phyloP scores from a whole-genome alignment of 2,888 invertebrate species.

The Halocaridina rubra region DNA sequence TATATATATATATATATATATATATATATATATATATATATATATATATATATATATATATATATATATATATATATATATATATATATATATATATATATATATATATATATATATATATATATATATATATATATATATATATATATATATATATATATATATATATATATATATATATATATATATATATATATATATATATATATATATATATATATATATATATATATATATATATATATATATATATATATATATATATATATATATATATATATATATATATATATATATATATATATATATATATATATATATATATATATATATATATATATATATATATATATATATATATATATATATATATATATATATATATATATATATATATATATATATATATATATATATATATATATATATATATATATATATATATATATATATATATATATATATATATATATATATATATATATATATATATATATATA shows the following conservation, averaged over 20 bases:
- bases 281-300: neutral
- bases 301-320: neutral
- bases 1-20: too few relatives aligned
- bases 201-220: neutral
- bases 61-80: too few relatives aligned
- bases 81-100: too few relatives aligned
- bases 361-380: constrained; percentile 10
- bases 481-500: neutral
- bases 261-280: neutral
- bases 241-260: neutral
- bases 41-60: too few relatives aligned
- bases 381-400: constrained; percentile 15
- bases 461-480: neutral
- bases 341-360: constrained; percentile 17
- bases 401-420: constrained; percentile 17
- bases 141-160: neutral
- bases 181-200: constrained; percentile 1
- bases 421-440: neutral
- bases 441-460: neutral
- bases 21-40: too few relatives aligned
- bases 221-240: neutral
- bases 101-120: neutral
- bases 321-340: neutral
- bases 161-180: constrained; percentile 2
- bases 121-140: neutral